Base-by-base conservation (phyloP, 2,888 invertebrate genomes). In the Baccha elongata region DNA sequence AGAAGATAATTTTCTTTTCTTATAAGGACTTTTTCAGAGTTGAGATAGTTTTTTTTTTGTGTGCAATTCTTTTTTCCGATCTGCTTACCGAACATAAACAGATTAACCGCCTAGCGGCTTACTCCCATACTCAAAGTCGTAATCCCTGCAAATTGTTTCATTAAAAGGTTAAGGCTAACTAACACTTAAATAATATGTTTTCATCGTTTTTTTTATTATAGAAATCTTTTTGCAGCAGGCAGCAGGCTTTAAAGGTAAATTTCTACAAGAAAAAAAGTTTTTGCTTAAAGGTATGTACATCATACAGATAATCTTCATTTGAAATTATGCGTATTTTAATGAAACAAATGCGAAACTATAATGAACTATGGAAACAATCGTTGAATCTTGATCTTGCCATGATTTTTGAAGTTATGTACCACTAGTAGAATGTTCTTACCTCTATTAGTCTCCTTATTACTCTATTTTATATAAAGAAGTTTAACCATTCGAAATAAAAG, bases 61-160 rank as follows among this genome's bases (percentile, higher is more conserved):
- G 68, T 60, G 71, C 81, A 86, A 35, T 58, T 85, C n/a, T 85
- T 88, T 88, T 86, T 87, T 86, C 86, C 86, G 85, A 85, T 86
- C 86, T 87, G 88, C 88, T 89, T 89, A 87, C 87, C 87, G 88
- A 88, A 87, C 88, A 89, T 91, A 91, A 91, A 90, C 88, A 91
- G 91, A 91, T 91, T 90, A 90, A 90, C 90, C 89, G 90, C 91
- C 90, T 90, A 88, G 89, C 88, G 89, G 89, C 88, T 90, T 90
- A 88, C 87, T 87, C 71, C 74, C 84, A 23, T 58, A 13, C 3
- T 21, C 44, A 40, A 15, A 81, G 85, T 85, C 79, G 86, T 80
- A 90, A 90, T 90, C 89, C 87, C 87, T 86, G 89, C 88, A 89
- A 90, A 90, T 90, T 90, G 90, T 90, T 90, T 89, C 90, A 90